phyloP scores from a whole-genome alignment of 2,113 vertebrate species.

The Syngnathus floridae region DNA sequence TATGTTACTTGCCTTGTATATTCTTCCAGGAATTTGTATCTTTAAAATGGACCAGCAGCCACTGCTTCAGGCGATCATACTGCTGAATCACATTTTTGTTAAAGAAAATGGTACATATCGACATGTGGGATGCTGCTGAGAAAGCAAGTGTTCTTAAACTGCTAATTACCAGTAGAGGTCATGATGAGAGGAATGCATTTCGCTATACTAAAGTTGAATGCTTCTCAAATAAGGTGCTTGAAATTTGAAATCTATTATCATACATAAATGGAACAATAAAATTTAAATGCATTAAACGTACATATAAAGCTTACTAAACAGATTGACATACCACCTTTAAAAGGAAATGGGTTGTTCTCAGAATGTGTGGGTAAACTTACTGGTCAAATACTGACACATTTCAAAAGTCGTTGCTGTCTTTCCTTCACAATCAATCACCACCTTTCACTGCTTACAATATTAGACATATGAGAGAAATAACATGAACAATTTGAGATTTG shows the following conservation, averaged over 20 bases:
- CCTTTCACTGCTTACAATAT: too few relatives aligned
- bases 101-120: constrained; percentile 40
- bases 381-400: too few relatives aligned
- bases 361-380: too few relatives aligned
- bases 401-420: too few relatives aligned
- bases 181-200: constrained; percentile 21
- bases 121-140: constrained; percentile 37
- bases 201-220: neutral
- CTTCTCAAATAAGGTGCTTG: neutral
- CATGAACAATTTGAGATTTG: too few relatives aligned
- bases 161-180: constrained; percentile 25
- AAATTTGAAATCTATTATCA: neutral
- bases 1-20: constrained; percentile 16
- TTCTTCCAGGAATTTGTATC: constrained; percentile 23
- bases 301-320: too few relatives aligned
- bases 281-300: too few relatives aligned
- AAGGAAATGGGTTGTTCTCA: too few relatives aligned
- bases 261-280: too few relatives aligned
- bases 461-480: too few relatives aligned
- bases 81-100: constrained; percentile 29
- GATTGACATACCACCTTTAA: too few relatives aligned
- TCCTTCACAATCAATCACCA: too few relatives aligned
- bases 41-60: constrained; percentile 36
- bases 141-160: constrained; percentile 41
- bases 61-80: constrained; percentile 26